Conservation (phyloP, 2,113 vertebrate genomes). For the Stegostoma tigrinum region DNA sequence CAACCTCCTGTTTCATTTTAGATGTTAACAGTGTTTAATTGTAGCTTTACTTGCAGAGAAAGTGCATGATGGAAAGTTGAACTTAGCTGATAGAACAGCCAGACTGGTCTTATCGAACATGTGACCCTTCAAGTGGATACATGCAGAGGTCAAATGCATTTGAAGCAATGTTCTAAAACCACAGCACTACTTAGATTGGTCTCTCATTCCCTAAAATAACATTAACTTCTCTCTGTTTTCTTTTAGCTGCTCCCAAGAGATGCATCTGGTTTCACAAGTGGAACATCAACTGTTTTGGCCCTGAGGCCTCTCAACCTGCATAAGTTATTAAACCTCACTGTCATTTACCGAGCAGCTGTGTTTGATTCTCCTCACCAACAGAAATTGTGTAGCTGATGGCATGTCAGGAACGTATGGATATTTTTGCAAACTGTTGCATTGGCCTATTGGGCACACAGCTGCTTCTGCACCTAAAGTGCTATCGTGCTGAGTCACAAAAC, state of each 20-base stretch:
- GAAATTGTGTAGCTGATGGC: no score
- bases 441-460: background rate
- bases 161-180: background rate
- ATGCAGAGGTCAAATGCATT: background rate
- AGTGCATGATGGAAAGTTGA: background rate
- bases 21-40: background rate
- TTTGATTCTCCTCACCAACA: background rate
- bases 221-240: background rate
- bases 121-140: background rate
- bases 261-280: background rate
- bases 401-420: background rate
- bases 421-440: background rate
- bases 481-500: background rate
- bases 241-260: background rate
- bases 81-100: background rate
- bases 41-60: background rate
- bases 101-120: background rate
- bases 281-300: background rate
- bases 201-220: background rate
- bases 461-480: background rate
- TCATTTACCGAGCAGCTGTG: background rate
- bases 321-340: background rate
- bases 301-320: background rate
- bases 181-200: background rate
- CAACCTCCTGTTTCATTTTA: background rate